These are phyloP conservation scores for Melitaea athalia DNA, from an alignment of 2,888 invertebrate genomes.

Conservation along the genomic window DNA sequence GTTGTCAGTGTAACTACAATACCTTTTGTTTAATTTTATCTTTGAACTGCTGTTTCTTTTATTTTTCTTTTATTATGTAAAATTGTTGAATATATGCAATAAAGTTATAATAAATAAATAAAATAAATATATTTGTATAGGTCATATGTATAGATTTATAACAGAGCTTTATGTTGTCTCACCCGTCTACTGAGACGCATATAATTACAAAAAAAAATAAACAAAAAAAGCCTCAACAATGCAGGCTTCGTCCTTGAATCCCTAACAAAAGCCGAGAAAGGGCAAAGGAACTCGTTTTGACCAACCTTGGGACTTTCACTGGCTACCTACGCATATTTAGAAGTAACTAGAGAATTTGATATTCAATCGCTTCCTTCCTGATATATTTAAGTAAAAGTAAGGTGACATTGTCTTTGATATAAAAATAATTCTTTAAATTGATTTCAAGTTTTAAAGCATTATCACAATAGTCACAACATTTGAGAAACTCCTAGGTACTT, in stretches of 20 bases:
- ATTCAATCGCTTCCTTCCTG: conserved; percentile 24
- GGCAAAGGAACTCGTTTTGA: conserved; percentile 79
- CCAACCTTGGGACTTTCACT: conserved; percentile 80
- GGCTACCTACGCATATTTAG: conserved; percentile 70
- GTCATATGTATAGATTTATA: conserved; percentile 51
- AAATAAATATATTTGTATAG: too few relatives aligned
- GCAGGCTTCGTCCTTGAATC: conserved; percentile 75
- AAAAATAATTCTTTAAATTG: background rate
- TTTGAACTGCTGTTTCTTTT: too few relatives aligned
- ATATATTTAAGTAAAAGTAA: background rate
- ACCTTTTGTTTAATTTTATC: too few relatives aligned
- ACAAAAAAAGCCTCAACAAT: conserved; percentile 76
- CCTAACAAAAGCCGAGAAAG: conserved; percentile 80
- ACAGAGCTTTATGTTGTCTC: conserved; percentile 64
- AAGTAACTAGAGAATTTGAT: conserved; percentile 26
- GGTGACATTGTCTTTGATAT: background rate
- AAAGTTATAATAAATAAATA: too few relatives aligned
- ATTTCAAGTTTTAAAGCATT: too few relatives aligned
- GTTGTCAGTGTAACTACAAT: too few relatives aligned
- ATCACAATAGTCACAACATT: background rate
- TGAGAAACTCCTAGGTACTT: background rate
- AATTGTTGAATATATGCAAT: too few relatives aligned
- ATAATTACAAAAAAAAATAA: conserved; percentile 71
- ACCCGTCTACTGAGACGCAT: conserved; percentile 74
- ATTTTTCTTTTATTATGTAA: too few relatives aligned